Evolutionary conservation across 2,888 invertebrate genomes (phyloP), one percentile per base, ranked within the genome.

Genomic region (Stomorhina lunata): DNA sequence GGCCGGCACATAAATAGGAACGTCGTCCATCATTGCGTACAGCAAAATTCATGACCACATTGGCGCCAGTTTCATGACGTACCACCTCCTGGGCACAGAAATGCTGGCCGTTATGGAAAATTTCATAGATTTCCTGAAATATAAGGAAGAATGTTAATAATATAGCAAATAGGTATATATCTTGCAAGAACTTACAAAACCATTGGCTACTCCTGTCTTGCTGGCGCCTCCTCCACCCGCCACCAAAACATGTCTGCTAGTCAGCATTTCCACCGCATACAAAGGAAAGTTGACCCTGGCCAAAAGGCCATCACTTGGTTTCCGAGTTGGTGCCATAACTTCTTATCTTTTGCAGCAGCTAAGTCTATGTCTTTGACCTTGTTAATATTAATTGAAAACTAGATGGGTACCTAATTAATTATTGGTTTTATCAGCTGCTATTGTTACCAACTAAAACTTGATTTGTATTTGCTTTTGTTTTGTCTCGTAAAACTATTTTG

Each of bases 191-290:
- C 96, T 95, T 92, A 97, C 98, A 92, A 99, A 97, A 90, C 98
- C 97, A 93, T 99, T 99, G 40, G 96, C 96, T 73, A 99, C 97
- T 71, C 99, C 99, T 55, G 99, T 99, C 91, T 98, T 98, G 15
- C 98, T 95, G 40, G 97, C 95, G 76, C 99, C 99, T 81, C 99
- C 99, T 71, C 99, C 99, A 71, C 99, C 99, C 84, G 97, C 99
- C 59, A 99, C 97, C 82, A 99, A 92, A 87, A 99, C 95, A 92
- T 98, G 98, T 85, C 97, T 94, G 91, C 96, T 96, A 32, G 97
- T 97, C 80, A 99, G 92, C 93, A 97, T 96, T 92, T 96, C 96
- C 34, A 98, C 93, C 2, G 96, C 95, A 90, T 98, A 99, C 80
- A 98, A 93, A 4, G 99, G 99, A 92, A 98, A 97, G 93, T 97